Evolutionary conservation across 2,888 invertebrate genomes (phyloP).

Genomic region (Eupithecia dodoneata): DNA sequence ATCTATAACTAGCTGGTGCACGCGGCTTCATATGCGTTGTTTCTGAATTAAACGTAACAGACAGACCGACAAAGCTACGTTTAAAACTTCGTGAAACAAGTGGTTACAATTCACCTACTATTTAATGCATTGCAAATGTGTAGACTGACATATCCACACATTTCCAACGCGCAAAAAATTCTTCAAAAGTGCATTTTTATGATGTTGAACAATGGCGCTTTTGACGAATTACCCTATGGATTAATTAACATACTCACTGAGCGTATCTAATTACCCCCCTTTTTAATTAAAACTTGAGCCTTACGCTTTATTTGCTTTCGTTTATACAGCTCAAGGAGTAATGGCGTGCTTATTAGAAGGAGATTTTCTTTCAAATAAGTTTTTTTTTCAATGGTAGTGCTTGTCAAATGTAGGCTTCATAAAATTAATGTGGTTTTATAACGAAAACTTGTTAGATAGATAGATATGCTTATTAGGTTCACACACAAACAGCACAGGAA

Average conservation of each 20-base stretch:
- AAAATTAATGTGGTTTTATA: not conserved
- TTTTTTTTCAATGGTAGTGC: not conserved
- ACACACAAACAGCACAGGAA: too few relatives aligned
- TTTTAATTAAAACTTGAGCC: slow-evolving; percentile 79
- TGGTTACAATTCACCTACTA: too few relatives aligned
- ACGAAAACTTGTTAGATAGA: not conserved
- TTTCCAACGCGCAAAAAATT: slow-evolving; percentile 7
- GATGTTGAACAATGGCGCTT: slow-evolving; percentile 75
- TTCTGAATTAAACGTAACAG: not conserved
- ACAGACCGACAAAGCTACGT: not conserved
- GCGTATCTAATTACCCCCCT: slow-evolving; percentile 78
- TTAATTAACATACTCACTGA: slow-evolving; percentile 80
- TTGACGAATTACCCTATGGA: slow-evolving; percentile 78
- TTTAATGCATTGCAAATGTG: not conserved
- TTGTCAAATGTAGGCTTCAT: not conserved
- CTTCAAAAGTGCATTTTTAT: slow-evolving; percentile 62
- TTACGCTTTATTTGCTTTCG: slow-evolving; percentile 74
- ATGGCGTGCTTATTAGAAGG: not conserved
- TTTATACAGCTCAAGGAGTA: slow-evolving; percentile 34
- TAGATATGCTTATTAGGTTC: too few relatives aligned
- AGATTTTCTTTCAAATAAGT: not conserved
- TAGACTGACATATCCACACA: not conserved
- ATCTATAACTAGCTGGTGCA: too few relatives aligned
- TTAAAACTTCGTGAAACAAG: not conserved
- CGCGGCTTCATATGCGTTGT: not conserved